Conservation (phyloP, 2,797 vertebrate species). For the Phrynocephalus forsythii region DNA sequence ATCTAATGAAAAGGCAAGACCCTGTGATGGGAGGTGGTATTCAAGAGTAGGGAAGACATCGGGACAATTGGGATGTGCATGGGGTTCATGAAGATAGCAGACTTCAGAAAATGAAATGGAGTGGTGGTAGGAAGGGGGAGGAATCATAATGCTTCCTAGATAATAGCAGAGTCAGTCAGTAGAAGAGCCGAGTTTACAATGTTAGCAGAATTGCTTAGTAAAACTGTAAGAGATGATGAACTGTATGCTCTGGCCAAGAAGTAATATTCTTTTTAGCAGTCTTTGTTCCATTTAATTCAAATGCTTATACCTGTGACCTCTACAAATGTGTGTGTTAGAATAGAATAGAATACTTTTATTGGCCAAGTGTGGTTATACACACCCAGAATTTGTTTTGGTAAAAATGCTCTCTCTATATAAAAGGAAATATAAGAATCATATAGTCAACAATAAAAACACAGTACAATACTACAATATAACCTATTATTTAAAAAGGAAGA, state of each 20-base stretch:
- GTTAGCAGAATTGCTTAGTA: neutral
- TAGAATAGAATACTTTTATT: no score
- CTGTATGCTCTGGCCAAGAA: constrained; percentile 1
- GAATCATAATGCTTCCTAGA: neutral
- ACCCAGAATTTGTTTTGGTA: no score
- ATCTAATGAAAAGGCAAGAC: neutral
- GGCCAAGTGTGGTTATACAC: no score
- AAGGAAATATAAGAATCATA: no score
- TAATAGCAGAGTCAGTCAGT: neutral
- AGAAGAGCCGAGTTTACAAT: neutral
- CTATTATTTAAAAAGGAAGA: no score
- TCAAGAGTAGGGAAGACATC: neutral
- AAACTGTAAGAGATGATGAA: neutral
- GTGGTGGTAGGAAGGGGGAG: no score
- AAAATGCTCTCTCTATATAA: no score
- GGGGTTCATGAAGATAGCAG: neutral
- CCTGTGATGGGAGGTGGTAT: neutral
- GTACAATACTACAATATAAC: no score
- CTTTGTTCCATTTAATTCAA: constrained; percentile 32
- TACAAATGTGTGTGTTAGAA: neutral
- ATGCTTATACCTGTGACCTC: neutral
- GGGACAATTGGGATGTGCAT: neutral
- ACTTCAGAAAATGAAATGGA: neutral
- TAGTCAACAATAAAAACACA: no score
- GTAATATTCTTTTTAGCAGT: constrained; percentile 18